Evolutionary conservation across 2,888 invertebrate genomes (phyloP).

Genomic region (Drosophila melanosoma): DNA sequence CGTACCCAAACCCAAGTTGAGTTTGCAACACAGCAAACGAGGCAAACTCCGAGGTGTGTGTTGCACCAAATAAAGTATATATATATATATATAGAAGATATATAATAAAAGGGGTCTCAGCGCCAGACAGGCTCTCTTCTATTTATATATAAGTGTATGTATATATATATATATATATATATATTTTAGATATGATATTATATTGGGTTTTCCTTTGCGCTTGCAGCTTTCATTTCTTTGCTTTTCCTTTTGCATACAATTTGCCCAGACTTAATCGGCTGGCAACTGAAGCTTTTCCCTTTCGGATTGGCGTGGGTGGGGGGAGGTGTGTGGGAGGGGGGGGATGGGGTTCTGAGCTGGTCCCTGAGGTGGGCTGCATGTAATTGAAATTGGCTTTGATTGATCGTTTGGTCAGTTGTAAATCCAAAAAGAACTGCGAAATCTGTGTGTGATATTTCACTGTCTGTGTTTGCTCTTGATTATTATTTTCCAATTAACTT

Average conservation of each 20-base stretch:
- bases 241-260: slow-evolving; percentile 36
- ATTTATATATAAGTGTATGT: slow-evolving; percentile 41
- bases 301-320: too few relatives aligned
- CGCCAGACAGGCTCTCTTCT: slow-evolving; percentile 72
- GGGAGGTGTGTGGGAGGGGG: background rate
- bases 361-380: background rate
- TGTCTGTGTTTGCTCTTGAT: background rate
- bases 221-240: slow-evolving; percentile 33
- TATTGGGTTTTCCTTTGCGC: slow-evolving; percentile 52
- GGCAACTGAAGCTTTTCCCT: slow-evolving; percentile 16
- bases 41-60: slow-evolving; percentile 24
- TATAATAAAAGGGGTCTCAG: slow-evolving; percentile 31
- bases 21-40: slow-evolving; percentile 9
- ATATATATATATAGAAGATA: slow-evolving; percentile 4
- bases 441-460: background rate
- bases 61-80: slow-evolving; percentile 22
- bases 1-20: slow-evolving; percentile 22
- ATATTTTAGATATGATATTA: slow-evolving; percentile 49
- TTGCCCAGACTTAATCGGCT: slow-evolving; percentile 53
- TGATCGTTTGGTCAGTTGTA: slow-evolving; percentile 8
- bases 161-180: background rate
- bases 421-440: background rate
- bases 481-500: background rate
- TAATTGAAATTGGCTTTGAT: slow-evolving; percentile 5
- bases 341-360: too few relatives aligned